These are phyloP conservation scores for Gobio occitaniae DNA, from an alignment of 2,797 vertebrate genomes.

Conservation along the genomic window DNA sequence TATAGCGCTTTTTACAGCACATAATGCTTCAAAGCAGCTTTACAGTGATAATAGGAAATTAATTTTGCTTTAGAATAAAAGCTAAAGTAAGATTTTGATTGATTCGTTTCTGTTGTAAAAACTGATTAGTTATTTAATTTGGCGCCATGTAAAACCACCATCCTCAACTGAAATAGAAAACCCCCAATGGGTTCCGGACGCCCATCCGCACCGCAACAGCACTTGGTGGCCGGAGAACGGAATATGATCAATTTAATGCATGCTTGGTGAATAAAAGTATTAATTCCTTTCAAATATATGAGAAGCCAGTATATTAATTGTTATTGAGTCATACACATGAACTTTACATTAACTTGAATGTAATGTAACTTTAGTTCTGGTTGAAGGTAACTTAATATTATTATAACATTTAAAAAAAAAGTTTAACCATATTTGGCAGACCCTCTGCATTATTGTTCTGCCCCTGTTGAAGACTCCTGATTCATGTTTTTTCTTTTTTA, in stretches of 20 bases:
- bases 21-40: too few relatives aligned
- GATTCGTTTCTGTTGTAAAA: too few relatives aligned
- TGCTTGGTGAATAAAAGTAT: not conserved
- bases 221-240: too few relatives aligned
- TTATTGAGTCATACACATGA: not conserved
- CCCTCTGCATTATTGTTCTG: not conserved
- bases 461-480: conserved; percentile 1
- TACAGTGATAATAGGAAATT: too few relatives aligned
- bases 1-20: too few relatives aligned
- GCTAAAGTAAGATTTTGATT: too few relatives aligned
- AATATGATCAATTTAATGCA: not conserved
- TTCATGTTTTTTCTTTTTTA: not conserved
- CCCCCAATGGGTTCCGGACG: too few relatives aligned
- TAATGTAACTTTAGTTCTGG: not conserved
- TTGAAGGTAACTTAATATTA: not conserved
- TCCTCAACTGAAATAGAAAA: too few relatives aligned
- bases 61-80: too few relatives aligned
- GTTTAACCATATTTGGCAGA: not conserved
- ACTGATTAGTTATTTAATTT: too few relatives aligned
- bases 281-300: not conserved
- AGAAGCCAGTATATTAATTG: not conserved
- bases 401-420: not conserved
- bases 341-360: not conserved
- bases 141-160: too few relatives aligned
- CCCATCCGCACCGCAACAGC: too few relatives aligned